A percentile compares a stretch with the other conserved stretches of the same genome.
Evolutionary conservation across 2,888 invertebrate genomes (phyloP).

Genomic region (Augiades crinisus): DNA sequence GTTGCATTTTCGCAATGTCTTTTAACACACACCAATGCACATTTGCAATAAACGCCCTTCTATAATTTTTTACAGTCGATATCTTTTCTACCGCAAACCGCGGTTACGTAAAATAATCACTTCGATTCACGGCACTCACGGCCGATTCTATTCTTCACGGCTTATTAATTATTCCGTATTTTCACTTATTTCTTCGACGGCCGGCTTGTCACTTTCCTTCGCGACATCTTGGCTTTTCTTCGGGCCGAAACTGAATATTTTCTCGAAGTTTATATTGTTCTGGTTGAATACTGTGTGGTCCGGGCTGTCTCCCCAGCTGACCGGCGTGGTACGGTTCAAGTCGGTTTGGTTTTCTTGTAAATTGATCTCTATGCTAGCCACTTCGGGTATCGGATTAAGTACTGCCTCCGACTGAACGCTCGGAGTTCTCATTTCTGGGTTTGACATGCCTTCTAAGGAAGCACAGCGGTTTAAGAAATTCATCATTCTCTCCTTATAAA

Average conservation of each 20-base stretch:
- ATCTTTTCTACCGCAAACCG: slow-evolving; percentile 4
- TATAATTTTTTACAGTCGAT: slow-evolving; percentile 22
- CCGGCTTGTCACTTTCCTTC: slow-evolving; percentile 26
- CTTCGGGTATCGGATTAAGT: slow-evolving; percentile 60
- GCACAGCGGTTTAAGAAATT: slow-evolving; percentile 68
- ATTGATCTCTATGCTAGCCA: slow-evolving; percentile 41
- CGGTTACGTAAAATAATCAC: slow-evolving; percentile 29
- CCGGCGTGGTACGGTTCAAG: slow-evolving; percentile 46
- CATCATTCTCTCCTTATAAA: slow-evolving; percentile 72
- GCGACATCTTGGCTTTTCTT: slow-evolving; percentile 39
- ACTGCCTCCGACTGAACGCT: slow-evolving; percentile 58
- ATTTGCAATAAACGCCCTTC: slow-evolving; percentile 26
- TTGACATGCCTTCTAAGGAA: slow-evolving; percentile 57
- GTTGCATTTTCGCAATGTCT: slow-evolving; percentile 7
- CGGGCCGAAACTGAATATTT: slow-evolving; percentile 57
- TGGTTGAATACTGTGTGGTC: slow-evolving; percentile 73
- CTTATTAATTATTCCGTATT: slow-evolving; percentile 35
- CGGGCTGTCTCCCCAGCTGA: slow-evolving; percentile 69
- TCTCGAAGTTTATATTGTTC: slow-evolving; percentile 69
- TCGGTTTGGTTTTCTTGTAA: slow-evolving; percentile 29
- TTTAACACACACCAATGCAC: slow-evolving; percentile 10
- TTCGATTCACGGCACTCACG: too few relatives aligned
- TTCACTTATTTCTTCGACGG: slow-evolving; percentile 36
- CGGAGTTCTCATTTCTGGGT: slow-evolving; percentile 54
- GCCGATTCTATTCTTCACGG: slow-evolving; percentile 29